These are phyloP conservation scores for Popillia japonica DNA, from an alignment of 1,140 invertebrate species.

Conservation along the genomic window DNA sequence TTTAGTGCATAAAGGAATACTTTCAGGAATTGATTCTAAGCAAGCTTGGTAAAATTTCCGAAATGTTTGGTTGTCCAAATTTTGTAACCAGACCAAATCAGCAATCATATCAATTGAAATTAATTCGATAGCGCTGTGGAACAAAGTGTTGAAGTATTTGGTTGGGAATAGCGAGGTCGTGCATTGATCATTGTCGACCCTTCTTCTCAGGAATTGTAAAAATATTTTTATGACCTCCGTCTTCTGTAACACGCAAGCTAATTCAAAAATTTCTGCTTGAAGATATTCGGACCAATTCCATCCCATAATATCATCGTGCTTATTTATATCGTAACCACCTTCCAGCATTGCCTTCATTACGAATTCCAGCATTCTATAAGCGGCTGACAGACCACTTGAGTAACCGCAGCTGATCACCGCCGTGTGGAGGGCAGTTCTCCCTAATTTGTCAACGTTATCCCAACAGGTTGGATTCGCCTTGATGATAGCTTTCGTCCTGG, in stretches of 20 bases:
- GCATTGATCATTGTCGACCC: background rate
- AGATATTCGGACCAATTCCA: background rate
- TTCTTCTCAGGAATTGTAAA: background rate
- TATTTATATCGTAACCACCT: background rate
- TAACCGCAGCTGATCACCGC: background rate
- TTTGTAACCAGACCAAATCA: background rate
- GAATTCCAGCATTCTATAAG: background rate
- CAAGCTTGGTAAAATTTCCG: background rate
- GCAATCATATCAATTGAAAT: background rate
- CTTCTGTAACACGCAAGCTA: no score
- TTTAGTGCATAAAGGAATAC: background rate
- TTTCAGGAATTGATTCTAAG: background rate
- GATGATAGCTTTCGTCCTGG: background rate
- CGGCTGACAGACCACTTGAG: background rate
- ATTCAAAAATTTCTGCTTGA: background rate
- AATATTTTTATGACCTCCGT: background rate
- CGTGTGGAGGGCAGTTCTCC: background rate
- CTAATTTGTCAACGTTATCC: background rate
- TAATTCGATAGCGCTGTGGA: background rate
- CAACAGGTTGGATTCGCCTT: background rate
- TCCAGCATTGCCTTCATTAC: background rate
- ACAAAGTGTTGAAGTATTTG: background rate
- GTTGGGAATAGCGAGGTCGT: background rate
- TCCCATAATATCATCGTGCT: background rate
- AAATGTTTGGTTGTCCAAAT: background rate